Evolutionary conservation across 2,888 invertebrate species (phyloP).

Genomic region (Gymnocheta viridis): DNA sequence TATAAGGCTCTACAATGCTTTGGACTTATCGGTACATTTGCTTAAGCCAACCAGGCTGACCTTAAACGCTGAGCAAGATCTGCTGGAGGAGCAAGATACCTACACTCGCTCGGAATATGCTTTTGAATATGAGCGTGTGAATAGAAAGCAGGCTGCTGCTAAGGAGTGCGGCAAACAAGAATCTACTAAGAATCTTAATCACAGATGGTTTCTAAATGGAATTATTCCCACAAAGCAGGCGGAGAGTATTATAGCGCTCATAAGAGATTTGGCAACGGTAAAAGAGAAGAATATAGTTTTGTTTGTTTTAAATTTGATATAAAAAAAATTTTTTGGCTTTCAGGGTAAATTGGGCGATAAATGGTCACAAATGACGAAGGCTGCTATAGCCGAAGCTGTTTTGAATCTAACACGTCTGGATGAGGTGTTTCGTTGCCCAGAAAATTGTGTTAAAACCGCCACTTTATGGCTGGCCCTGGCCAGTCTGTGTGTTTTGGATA

Average conservation of each 20-base stretch:
- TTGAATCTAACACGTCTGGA: conserved; percentile 90
- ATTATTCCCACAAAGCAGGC: conserved; percentile 92
- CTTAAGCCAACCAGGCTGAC: conserved; percentile 70
- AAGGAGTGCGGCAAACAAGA: conserved; percentile 73
- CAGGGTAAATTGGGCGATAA: conserved; percentile 92
- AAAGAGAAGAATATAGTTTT: conserved; percentile 73
- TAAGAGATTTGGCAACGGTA: conserved; percentile 96
- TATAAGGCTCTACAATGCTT: conserved; percentile 79
- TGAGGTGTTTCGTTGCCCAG: conserved; percentile 88
- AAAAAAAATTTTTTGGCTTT: conserved; percentile 69
- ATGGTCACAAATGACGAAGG: conserved; percentile 94
- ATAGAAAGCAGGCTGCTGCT: conserved; percentile 16
- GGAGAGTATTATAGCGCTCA: conserved; percentile 91
- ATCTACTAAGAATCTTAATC: conserved; percentile 80
- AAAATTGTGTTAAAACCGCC: conserved; percentile 90
- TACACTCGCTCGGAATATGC: conserved; percentile 61
- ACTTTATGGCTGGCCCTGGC: conserved; percentile 96
- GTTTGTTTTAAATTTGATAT: background rate
- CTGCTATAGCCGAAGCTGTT: conserved; percentile 93
- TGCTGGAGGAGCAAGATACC: conserved; percentile 29
- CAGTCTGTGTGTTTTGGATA: conserved; percentile 95
- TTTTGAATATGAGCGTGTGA: conserved; percentile 65
- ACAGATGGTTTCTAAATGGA: conserved; percentile 93
- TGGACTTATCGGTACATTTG: conserved; percentile 80
- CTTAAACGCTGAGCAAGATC: conserved; percentile 9